Evolutionary conservation across 2,888 invertebrate species (phyloP), one percentile per base, ranked within the genome.

Genomic region (Entomobrya proxima): DNA sequence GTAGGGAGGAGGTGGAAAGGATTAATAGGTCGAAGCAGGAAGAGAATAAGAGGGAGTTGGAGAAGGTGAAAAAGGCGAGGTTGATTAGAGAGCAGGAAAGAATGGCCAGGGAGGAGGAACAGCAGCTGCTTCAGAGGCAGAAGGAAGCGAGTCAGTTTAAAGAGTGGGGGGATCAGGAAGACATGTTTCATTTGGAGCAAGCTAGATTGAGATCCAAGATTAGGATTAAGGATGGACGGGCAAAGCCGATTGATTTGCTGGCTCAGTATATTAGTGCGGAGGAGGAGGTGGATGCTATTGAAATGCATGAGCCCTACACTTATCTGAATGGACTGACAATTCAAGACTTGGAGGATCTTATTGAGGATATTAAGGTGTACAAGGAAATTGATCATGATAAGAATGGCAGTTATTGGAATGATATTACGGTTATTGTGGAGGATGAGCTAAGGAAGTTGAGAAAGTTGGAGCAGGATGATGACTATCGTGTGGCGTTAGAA

Each of bases 261-360:
- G 98, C 98, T 0, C 97, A 98, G 93, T 99, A 99, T 91, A 97
- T 98, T 82, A 96, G 96, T 91, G 96, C 96, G 0, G 96, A 98
- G 91, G 96, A 96, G 90, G 94, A 95, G 89, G 96, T 96, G 76
- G 96, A 98, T 91, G 96, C 98, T 0, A 95, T 98, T 30, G 98
- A 99, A 93, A 97, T 99, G 97, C 98, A 98, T 91, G 98, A 99
- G 92, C 99, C 99, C 0, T 98, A 98, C 91, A 96, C 96, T 0
- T 98, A 98, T 91, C 94, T 99, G 0, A 96, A 97, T 91, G 98
- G 98, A 0, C 93, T 99, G 81, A 95, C 96, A 18, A 94, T 96
- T 6, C 95, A 95, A 89, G 99, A 99, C 92, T 93, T 99, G 27
- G 99, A 99, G 92, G 99, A 99, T 92, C 93, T 99, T 18, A 93